phyloP scores from a whole-genome alignment of 2,113 vertebrate species.

The Tetrao urogallus region DNA sequence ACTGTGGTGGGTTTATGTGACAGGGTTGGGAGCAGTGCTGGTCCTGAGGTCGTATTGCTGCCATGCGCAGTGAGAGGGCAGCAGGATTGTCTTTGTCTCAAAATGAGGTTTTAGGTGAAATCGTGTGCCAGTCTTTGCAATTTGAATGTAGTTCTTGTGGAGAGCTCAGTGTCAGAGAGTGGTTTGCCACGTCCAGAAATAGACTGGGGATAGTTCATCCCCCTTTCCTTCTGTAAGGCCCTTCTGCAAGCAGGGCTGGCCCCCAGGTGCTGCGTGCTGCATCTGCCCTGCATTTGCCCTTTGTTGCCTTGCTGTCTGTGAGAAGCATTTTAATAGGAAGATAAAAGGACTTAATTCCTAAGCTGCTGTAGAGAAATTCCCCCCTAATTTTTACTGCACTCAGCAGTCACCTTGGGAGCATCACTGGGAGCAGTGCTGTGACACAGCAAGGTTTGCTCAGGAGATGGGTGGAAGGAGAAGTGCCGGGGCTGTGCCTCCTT shows the following conservation, averaged over 20 bases:
- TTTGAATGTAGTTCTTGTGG: rapidly evolving
- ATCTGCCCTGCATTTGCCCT: neutral
- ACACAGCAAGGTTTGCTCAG: neutral
- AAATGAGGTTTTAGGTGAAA: neutral
- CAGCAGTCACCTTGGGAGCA: neutral
- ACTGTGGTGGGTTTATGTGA: neutral
- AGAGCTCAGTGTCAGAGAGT: rapidly evolving
- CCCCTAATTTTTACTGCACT: neutral
- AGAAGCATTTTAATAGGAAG: neutral
- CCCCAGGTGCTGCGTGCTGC: neutral
- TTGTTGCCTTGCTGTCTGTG: neutral
- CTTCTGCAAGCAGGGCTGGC: neutral
- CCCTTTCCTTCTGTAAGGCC: rapidly evolving
- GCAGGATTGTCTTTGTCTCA: rapidly evolving
- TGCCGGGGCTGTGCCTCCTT: neutral
- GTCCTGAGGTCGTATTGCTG: rapidly evolving
- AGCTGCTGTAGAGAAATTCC: neutral
- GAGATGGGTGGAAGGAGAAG: neutral
- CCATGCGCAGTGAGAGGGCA: neutral
- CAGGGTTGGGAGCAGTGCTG: neutral
- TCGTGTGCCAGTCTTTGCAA: rapidly evolving
- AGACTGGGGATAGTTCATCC: rapidly evolving
- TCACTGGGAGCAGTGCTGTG: neutral
- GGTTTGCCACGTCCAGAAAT: neutral
- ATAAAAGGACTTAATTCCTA: neutral